Base-by-base conservation (phyloP, 2,113 vertebrate species). In the Accipiter virgatus region DNA sequence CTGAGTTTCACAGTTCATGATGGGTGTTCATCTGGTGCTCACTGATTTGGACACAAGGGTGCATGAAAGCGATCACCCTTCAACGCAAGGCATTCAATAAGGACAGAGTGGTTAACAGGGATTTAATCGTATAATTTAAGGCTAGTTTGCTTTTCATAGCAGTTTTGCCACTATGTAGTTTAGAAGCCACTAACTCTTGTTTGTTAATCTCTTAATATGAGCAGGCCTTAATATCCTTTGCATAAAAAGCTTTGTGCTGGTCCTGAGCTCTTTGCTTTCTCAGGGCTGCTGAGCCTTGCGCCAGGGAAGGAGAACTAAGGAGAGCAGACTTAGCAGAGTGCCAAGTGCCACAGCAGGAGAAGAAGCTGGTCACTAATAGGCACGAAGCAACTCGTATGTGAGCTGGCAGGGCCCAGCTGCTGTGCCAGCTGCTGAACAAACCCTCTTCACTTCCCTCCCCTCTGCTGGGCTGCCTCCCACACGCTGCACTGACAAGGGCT, bases 391-490 rank as follows among this genome's bases (percentile, higher is more conserved):
- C 59, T 47, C 9, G 1, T n/a, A 65, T 27, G 34, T 2, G 19
- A 90, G 83, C 83, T 90, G 88, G 90, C 85, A 83, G 82, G 73
- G 90, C 63, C 75, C 85, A 94, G 93, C 83, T 93, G 87, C 86
- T 89, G 62, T 92, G 95, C 96, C 91, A 95, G 85, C 84, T 79
- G 78, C 78, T 80, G 83, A 88, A 58, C 85, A 84, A 95, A 83
- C 67, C 78, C 67, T 86, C 56, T 34, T 68, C 43, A 43, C 79
- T 88, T 91, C 55, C 53, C 38, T 80, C 84, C 40, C 53, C 74
- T 77, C 56, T 71, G 84, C 71, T 0, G 19, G 29, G 63, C 75
- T 73, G 91, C 86, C 61, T 96, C 78, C 88, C 92, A 83, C 88
- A 72, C 6, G 0, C 88, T 88, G 55, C 1, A 10, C 65, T 96